Base-by-base conservation (phyloP, 2,888 invertebrate genomes). In the Latrodectus hesperus region DNA sequence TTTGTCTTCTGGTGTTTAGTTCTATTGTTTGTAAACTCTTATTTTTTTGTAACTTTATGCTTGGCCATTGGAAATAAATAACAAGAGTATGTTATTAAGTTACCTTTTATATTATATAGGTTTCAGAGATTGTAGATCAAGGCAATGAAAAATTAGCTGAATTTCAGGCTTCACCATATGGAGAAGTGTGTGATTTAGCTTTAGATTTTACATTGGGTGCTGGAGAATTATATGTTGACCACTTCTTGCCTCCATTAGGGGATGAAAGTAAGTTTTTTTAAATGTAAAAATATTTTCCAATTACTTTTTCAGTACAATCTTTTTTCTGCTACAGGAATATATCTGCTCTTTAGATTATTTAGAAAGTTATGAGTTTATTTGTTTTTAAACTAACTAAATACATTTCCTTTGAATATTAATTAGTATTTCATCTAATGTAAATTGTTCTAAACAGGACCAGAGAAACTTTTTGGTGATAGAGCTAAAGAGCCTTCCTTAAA, bases 401-500 rank as follows among this genome's bases (percentile, higher is more conserved):
- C 10, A 38, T 67, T 17, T 51, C 0, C 16, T 52, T 51, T 26
- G 10, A 22, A 17, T 9, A 10, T 51, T 51, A 52, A 65, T 38
- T 1, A 3, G 4, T 4, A 38, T 38, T 38, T 38, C 38, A 38
- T 38, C 3, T 65, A 17, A 67, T 67, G n/a, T 3, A 38, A 38
- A 38, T 38, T 38, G 1, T 38, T 68, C 8, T 70, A 70, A 53
- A 1, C 64, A 88, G 88, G 82, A 22, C 78, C 88, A 65, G 88
- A 88, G n/a, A 78, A 83, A 38, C 26, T 83, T 16, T 88, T 88
- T 79, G 88, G 88, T n/a, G 88, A 88, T 17, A 77, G 88, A 78
- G 74, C 64, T n/a, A 88, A 79, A 65, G 78, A 78, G 71, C 88
- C 83, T 55, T 55, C 60, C n/a, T 78, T 72, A 26, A 83, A 78